Conservation (phyloP, 2,113 vertebrate species). For the Python bivittatus region DNA sequence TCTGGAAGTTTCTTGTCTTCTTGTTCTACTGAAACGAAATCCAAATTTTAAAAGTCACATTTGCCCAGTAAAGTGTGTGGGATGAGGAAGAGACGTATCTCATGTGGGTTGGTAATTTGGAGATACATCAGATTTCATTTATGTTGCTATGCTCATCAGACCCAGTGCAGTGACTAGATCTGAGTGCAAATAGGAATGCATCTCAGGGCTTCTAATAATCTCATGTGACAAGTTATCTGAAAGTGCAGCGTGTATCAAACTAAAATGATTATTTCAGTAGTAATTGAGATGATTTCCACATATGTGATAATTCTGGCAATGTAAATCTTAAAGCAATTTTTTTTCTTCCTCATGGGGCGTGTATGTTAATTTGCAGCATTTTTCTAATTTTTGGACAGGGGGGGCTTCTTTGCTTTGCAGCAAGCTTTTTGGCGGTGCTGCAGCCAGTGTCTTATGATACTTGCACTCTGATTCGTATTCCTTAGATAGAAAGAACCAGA, state of each 20-base stretch:
- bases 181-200: neutral
- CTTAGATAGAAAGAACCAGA: slow-evolving; percentile 1
- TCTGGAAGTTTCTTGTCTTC: neutral
- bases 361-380: neutral
- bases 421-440: slow-evolving; percentile 7
- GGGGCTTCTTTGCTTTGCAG: neutral
- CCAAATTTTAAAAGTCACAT: neutral
- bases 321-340: neutral
- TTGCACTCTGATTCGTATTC: slow-evolving; percentile 14
- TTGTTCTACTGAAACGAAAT: neutral
- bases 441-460: neutral
- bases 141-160: neutral
- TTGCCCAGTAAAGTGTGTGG: neutral
- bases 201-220: neutral
- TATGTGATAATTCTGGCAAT: neutral
- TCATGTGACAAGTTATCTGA: neutral
- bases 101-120: neutral
- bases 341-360: neutral
- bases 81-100: neutral
- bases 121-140: neutral
- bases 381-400: neutral
- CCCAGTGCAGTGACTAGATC: neutral
- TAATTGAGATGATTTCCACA: neutral
- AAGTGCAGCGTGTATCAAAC: neutral
- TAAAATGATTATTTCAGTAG: neutral